phyloP scores from a whole-genome alignment of 2,888 invertebrate genomes.

The Tolmerus cingulatus region DNA sequence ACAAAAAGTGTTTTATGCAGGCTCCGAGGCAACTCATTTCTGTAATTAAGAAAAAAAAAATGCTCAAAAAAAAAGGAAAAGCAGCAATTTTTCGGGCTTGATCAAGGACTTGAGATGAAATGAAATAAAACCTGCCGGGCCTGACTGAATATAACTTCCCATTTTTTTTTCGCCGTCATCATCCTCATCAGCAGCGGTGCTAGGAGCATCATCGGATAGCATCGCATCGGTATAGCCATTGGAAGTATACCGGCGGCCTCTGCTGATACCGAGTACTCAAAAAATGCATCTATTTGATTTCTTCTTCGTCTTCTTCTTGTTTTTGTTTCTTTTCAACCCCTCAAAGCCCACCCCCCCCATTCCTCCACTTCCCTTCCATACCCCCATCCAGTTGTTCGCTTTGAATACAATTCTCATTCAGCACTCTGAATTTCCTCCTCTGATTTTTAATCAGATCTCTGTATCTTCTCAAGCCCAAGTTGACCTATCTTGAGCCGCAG shows the following conservation, averaged over 20 bases:
- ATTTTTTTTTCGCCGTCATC: not conserved
- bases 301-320: not conserved
- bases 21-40: constrained; percentile 5
- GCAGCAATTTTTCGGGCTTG: constrained; percentile 12
- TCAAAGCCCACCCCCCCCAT: not conserved
- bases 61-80: not conserved
- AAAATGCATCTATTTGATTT: constrained; percentile 25
- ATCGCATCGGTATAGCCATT: not conserved
- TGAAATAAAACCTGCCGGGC: constrained; percentile 13
- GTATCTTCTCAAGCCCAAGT: constrained; percentile 13
- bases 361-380: not conserved
- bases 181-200: not conserved
- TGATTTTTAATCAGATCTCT: constrained; percentile 40
- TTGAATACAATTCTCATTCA: constrained; percentile 32
- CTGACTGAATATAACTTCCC: not conserved
- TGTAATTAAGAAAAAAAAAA: constrained; percentile 18
- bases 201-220: not conserved
- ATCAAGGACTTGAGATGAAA: constrained; percentile 24
- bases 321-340: not conserved
- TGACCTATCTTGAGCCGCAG: constrained; percentile 34
- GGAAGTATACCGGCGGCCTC: not conserved
- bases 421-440: constrained; percentile 9
- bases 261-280: not conserved
- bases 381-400: not conserved
- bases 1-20: constrained; percentile 14